Base-by-base conservation (phyloP, 2,888 invertebrate species). In the Chrysina gloriosa region DNA sequence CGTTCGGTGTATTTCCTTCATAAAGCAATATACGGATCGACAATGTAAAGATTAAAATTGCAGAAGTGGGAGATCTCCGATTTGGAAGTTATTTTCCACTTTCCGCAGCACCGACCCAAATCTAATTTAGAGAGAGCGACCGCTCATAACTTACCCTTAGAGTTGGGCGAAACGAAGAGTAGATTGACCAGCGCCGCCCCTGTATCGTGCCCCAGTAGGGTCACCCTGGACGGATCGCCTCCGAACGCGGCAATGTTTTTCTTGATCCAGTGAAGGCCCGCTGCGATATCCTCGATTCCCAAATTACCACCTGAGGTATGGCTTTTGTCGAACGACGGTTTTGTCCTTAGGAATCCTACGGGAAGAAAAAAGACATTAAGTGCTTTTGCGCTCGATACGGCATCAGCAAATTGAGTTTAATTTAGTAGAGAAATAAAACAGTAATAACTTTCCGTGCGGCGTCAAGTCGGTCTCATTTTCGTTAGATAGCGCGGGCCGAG, bases 141-240 rank as follows among this genome's bases (percentile, higher is more conserved):
- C 39, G 34, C 23, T 56, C 31, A 42, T 63, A 42, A 39, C 61
- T 69, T 79, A 91, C 92, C 91, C 86, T 90, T 92, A 52, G 91
- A 89, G 25, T 90, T 89, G 0, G 94, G 92, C 63, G 94, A 89
- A 77, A 95, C 89, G 78, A 96, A 89, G 65, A 96, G 87, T 42
- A 95, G 87, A 82, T 94, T 94, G 72, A 90, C 94, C 34, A 95
- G 85, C 1, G 94, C 93, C 0, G 95, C 96, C 0, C 95, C 96
- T 2, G 92, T 92, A 63, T 92, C 93, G 84, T 96, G 95, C 1
- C 94, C 96, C 72, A 93, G 87, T 42, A 96, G 84, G 21, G 95
- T 95, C 70, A 96, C 89, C 61, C 93, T 86, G 50, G 86, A 84
- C 0, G 93, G 90, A 84, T 96, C 95, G 0, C 96, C 96, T n/a